phyloP scores from a whole-genome alignment of 2,113 vertebrate genomes.

The Indicator indicator region DNA sequence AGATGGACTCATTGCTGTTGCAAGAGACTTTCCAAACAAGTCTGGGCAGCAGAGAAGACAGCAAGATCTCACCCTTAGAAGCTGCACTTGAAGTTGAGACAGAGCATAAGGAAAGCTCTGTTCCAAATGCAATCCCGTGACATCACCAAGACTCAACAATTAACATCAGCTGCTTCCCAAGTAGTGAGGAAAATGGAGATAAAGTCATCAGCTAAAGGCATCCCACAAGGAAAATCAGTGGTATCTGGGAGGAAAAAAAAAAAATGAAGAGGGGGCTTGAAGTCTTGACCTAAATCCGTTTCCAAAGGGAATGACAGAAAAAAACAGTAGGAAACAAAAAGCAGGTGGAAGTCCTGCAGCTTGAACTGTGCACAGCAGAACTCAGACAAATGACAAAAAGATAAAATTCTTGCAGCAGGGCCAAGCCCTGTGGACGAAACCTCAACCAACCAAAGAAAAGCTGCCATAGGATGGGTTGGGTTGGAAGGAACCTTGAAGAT shows the following conservation, averaged over 20 bases:
- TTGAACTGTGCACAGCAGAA: background rate
- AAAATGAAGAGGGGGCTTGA: background rate
- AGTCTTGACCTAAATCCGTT: background rate
- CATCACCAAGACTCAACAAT: constrained; percentile 50
- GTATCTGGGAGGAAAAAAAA: background rate
- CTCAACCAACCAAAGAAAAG: background rate
- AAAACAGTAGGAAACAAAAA: background rate
- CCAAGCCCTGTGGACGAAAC: background rate
- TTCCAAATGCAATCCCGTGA: constrained; percentile 52
- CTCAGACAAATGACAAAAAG: background rate
- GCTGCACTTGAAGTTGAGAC: constrained; percentile 1
- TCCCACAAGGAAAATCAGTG: background rate
- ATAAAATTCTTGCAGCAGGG: background rate
- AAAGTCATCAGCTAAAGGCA: constrained; percentile 19
- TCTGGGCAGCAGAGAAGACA: constrained; percentile 23
- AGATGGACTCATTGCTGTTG: background rate
- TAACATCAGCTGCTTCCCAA: constrained; percentile 58
- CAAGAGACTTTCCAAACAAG: constrained; percentile 17
- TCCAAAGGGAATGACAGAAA: background rate
- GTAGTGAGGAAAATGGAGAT: constrained; percentile 7
- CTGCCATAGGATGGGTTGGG: too few relatives aligned
- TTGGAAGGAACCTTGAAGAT: too few relatives aligned
- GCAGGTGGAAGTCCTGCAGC: background rate
- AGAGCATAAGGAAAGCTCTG: constrained; percentile 23
- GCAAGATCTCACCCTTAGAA: background rate